Conservation (phyloP, 2,797 vertebrate genomes). For the Tragelaphus eurycerus region DNA sequence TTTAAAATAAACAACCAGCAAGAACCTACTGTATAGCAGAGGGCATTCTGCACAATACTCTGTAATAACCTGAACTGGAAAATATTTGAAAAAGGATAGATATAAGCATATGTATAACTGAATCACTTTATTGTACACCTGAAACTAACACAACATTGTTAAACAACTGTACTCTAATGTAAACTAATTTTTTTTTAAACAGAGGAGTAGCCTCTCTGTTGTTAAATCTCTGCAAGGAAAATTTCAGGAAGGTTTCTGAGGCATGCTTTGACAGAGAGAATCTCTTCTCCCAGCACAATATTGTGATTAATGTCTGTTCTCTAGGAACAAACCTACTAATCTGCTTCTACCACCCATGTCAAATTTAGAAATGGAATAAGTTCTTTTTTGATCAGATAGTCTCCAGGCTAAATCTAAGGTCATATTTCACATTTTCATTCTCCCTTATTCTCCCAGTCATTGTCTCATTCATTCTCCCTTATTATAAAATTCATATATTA, state of each 20-base stretch:
- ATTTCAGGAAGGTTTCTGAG: neutral
- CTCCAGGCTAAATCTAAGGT: neutral
- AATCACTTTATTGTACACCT: neutral
- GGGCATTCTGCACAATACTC: neutral
- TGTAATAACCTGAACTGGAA: neutral
- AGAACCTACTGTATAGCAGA: neutral
- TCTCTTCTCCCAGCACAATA: neutral
- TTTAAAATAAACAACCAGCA: neutral
- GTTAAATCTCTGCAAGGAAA: neutral
- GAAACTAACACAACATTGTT: neutral
- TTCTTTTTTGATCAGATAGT: neutral
- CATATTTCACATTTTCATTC: neutral
- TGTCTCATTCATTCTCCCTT: neutral
- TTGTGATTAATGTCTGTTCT: fast-evolving
- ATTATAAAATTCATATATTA: neutral
- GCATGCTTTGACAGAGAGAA: neutral
- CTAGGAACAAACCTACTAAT: neutral
- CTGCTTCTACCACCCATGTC: neutral
- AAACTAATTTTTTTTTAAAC: neutral
- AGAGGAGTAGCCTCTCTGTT: neutral
- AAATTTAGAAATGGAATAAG: neutral
- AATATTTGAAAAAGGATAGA: neutral
- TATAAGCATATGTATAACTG: neutral
- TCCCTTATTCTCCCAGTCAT: neutral
- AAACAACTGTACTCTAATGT: neutral